Percentiles rank a stretch among this genome's conserved stretches.
Evolutionary conservation across 2,797 vertebrate species (phyloP).

Genomic region (Tangara arthus): DNA sequence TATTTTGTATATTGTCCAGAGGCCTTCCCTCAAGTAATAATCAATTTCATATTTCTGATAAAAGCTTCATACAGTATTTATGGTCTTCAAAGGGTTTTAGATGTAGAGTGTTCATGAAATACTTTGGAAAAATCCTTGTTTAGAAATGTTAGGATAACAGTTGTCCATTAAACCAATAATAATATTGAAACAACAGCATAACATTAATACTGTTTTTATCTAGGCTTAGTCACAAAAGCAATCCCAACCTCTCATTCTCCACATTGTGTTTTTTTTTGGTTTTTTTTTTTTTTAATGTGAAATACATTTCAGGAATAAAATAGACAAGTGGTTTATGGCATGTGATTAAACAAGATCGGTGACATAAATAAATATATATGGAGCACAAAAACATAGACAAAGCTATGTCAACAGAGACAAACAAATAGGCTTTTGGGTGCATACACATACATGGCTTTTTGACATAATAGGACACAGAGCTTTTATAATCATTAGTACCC

Average conservation of each 20-base stretch:
- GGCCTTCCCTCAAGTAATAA: not conserved
- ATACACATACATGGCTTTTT: not conserved
- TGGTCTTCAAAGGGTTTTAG: not conserved
- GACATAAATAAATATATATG: conserved; percentile 28
- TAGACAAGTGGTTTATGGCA: conserved; percentile 19
- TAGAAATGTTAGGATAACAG: not conserved
- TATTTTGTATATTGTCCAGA: not conserved
- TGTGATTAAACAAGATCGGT: conserved; percentile 50
- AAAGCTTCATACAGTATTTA: not conserved
- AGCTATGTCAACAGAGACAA: not conserved
- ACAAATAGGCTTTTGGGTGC: not conserved
- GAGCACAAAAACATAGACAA: conserved; percentile 1
- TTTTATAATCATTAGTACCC: conserved; percentile 20
- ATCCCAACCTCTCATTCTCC: not conserved
- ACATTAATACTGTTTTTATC: conserved; percentile 20
- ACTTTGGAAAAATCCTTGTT: not conserved
- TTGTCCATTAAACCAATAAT: not conserved
- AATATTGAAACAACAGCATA: conserved; percentile 33
- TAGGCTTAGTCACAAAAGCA: not conserved
- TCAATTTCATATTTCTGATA: conserved; percentile 1
- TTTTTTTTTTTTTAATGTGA: not conserved
- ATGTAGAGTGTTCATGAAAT: not conserved
- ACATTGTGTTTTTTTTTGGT: not conserved
- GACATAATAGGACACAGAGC: not conserved
- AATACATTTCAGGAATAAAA: conserved; percentile 57